A percentile compares a stretch with the other conserved stretches of the same genome.
These are phyloP conservation scores for Paedocypris sp. DNA, from an alignment of 2,113 vertebrate genomes.

Conservation along the genomic window DNA sequence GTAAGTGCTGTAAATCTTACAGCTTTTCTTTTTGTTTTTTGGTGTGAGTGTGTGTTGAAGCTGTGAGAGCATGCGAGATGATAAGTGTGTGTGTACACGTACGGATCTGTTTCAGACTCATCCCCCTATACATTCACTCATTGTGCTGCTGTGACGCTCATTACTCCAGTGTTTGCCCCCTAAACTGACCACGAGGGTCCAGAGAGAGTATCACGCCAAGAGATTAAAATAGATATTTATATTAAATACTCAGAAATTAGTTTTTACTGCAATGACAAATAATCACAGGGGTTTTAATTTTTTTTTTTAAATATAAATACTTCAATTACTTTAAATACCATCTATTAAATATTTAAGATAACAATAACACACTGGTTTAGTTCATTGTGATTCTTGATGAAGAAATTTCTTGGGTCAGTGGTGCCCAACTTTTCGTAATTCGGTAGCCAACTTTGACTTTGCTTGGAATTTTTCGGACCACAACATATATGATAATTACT, in stretches of 20 bases:
- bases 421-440: no score
- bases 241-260: no score
- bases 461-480: no score
- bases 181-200: background rate
- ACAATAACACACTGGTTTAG: no score
- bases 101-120: conserved; percentile 25
- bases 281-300: background rate
- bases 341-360: no score
- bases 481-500: no score
- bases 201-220: background rate
- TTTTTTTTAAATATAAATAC: no score
- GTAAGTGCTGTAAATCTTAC: conserved; percentile 80
- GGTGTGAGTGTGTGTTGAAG: conserved; percentile 15
- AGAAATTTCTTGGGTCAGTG: no score
- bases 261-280: no score
- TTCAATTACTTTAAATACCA: no score
- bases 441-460: no score
- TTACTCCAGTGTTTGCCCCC: background rate
- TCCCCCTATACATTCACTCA: conserved; percentile 62
- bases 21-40: conserved; percentile 37
- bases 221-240: background rate
- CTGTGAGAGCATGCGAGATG: conserved; percentile 30
- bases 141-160: conserved; percentile 20
- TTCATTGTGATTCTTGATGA: no score
- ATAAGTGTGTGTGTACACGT: conserved; percentile 28